Evolutionary conservation across 2,113 vertebrate species (phyloP).

Genomic region (Rhinolophus sinicus): DNA sequence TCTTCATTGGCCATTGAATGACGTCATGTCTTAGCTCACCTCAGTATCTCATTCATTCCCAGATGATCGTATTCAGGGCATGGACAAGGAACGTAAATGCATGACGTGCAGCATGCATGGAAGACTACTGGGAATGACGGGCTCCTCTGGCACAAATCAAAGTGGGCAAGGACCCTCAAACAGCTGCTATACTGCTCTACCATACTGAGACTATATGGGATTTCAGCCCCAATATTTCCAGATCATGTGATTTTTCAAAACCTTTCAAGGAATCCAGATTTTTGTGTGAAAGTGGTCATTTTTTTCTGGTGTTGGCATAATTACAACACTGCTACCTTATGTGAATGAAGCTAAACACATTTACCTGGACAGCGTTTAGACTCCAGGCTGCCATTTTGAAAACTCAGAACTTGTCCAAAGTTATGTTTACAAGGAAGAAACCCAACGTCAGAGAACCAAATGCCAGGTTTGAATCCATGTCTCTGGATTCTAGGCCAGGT

Average conservation of each 20-base stretch:
- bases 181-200: neutral
- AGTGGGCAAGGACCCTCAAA: neutral
- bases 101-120: accelerated
- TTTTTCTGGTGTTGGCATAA: constrained; percentile 33
- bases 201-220: neutral
- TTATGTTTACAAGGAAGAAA: neutral
- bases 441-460: neutral
- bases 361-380: neutral
- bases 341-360: neutral
- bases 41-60: neutral
- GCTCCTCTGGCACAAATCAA: neutral
- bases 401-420: neutral
- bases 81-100: neutral
- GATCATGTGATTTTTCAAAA: constrained; percentile 32
- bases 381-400: neutral
- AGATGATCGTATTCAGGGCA: neutral
- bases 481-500: neutral
- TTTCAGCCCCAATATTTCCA: neutral
- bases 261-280: neutral
- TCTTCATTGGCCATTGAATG: neutral
- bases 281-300: neutral
- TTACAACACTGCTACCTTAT: neutral
- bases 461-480: neutral
- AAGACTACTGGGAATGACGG: neutral
- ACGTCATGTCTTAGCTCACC: neutral